phyloP scores from a whole-genome alignment of 1,140 invertebrate species.

The Magallana ariakensis region DNA sequence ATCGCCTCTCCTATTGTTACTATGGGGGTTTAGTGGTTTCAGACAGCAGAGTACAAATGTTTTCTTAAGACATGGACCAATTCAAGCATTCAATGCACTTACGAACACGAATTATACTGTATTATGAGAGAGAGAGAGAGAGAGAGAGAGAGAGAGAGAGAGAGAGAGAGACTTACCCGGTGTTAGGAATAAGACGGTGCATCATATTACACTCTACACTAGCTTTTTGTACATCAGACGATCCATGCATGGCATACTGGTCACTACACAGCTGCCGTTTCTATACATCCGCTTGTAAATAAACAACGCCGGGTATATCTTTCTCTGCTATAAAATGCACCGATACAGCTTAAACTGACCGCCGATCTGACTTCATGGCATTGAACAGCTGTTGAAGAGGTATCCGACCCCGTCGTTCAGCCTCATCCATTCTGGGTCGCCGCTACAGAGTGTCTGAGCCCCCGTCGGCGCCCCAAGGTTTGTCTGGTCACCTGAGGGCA shows the following conservation, averaged over 20 bases:
- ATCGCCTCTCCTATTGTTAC: too few relatives aligned
- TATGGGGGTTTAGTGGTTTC: too few relatives aligned
- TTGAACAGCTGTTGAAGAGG: too few relatives aligned
- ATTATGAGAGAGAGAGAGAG: neutral
- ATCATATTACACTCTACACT: neutral
- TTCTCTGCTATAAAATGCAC: neutral
- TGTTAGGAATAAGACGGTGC: neutral
- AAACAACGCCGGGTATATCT: neutral
- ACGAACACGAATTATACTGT: neutral
- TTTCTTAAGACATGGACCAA: neutral
- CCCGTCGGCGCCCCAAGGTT: neutral
- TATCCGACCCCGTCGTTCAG: neutral
- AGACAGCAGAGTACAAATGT: neutral
- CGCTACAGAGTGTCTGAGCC: neutral
- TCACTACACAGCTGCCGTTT: neutral
- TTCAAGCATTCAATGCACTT: too few relatives aligned
- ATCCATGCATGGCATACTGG: neutral
- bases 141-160: neutral
- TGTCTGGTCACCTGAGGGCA: constrained; percentile 30
- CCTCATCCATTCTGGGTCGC: neutral
- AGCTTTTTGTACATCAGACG: too few relatives aligned
- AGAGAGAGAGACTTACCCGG: constrained; percentile 1
- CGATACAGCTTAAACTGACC: neutral
- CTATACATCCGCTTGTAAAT: neutral
- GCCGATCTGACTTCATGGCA: neutral